These are phyloP conservation scores for Mixornis gularis DNA, from an alignment of 2,113 vertebrate genomes.

Conservation along the genomic window DNA sequence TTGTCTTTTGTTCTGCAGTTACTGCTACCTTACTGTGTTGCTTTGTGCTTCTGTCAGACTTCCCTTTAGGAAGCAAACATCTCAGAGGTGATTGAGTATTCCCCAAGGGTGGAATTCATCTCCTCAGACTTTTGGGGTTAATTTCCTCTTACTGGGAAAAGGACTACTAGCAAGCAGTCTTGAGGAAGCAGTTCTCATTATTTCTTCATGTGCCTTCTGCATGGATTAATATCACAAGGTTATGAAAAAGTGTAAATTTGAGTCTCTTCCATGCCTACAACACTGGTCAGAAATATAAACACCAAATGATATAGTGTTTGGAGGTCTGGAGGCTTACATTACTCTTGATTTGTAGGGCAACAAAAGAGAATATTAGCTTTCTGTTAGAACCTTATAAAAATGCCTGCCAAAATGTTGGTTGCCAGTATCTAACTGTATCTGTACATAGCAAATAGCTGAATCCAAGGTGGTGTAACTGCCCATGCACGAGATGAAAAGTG, in stretches of 20 bases:
- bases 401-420: background rate
- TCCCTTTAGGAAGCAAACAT: background rate
- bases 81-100: background rate
- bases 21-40: background rate
- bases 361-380: background rate
- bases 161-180: background rate
- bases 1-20: background rate
- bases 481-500: background rate
- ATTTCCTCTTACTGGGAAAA: background rate
- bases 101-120: background rate
- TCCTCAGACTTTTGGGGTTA: background rate
- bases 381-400: background rate
- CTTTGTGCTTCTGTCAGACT: background rate
- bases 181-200: background rate
- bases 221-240: background rate
- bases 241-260: background rate
- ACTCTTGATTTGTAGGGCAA: background rate
- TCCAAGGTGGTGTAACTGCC: background rate
- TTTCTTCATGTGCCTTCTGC: background rate
- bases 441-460: background rate
- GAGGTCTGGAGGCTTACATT: background rate
- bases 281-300: background rate
- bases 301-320: rapidly evolving
- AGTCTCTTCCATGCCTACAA: background rate
- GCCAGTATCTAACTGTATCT: background rate